phyloP scores from a whole-genome alignment of 2,797 vertebrate genomes.

The Chelon labrosus region DNA sequence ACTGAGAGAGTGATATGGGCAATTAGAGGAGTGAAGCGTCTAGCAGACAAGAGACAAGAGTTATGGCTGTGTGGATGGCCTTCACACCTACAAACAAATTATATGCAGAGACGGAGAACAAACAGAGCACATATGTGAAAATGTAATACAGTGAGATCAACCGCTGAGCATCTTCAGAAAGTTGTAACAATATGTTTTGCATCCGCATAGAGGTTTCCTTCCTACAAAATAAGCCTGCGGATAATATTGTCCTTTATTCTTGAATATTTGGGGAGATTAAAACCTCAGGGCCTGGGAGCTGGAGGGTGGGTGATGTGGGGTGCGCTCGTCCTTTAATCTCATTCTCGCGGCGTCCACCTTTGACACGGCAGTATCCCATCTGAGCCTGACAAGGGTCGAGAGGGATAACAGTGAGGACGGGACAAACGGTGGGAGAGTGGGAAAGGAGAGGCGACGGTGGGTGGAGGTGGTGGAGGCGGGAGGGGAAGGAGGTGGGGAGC shows the following conservation, averaged over 20 bases:
- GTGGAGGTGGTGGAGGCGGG: constrained; percentile 40
- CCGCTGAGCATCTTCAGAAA: background rate
- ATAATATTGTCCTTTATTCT: constrained; percentile 80
- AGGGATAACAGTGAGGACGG: constrained; percentile 43
- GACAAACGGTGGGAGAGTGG: constrained; percentile 39
- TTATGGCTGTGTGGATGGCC: constrained; percentile 30
- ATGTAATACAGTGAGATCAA: too few species aligned
- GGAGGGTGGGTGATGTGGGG: constrained; percentile 42
- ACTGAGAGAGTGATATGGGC: constrained; percentile 62
- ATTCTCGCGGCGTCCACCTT: constrained; percentile 76
- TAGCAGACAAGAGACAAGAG: constrained; percentile 47
- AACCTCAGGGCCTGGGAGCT: constrained; percentile 59
- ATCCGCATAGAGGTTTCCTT: constrained; percentile 12
- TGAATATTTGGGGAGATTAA: constrained; percentile 82
- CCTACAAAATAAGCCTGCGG: constrained; percentile 29
- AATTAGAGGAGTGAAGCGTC: constrained; percentile 70
- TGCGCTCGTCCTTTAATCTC: constrained; percentile 74
- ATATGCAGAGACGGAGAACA: constrained; percentile 2
- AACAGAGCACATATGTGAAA: too few species aligned
- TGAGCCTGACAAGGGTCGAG: constrained; percentile 68
- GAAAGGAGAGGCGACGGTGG: constrained; percentile 37
- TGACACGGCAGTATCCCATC: constrained; percentile 66
- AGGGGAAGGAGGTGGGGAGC: constrained; percentile 44
- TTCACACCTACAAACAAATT: constrained; percentile 52
- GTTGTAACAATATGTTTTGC: constrained; percentile 3